A percentile compares a stretch with the other conserved stretches of the same genome.
These are phyloP conservation scores for Pygocentrus nattereri DNA, from an alignment of 2,797 vertebrate genomes.

Conservation along the genomic window DNA sequence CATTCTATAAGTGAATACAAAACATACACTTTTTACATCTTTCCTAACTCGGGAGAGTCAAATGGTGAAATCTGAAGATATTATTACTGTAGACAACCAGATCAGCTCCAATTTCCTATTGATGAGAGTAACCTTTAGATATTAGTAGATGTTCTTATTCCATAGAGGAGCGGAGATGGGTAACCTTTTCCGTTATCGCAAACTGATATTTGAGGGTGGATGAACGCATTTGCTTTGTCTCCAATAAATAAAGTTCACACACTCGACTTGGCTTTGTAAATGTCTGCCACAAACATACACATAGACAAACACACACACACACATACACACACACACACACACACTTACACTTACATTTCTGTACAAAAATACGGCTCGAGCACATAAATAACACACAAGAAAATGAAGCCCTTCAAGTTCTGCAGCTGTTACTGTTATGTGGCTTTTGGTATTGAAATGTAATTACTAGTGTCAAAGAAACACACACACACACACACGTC, in stretches of 20 bases:
- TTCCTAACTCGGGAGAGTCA: constrained; percentile 11
- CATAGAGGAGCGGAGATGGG: constrained; percentile 35
- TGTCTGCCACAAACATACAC: constrained; percentile 39
- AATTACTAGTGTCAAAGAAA: no score
- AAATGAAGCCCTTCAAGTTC: no score
- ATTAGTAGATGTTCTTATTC: constrained; percentile 46
- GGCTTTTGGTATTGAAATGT: no score
- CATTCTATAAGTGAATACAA: no score
- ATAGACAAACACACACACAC: constrained; percentile 11
- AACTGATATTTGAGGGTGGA: constrained; percentile 60
- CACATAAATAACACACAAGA: no score
- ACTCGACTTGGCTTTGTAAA: constrained; percentile 43
- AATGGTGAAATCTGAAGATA: background rate
- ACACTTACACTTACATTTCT: no score
- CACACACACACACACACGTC: no score
- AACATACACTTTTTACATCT: no score
- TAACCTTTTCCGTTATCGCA: constrained; percentile 61
- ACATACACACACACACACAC: constrained; percentile 8
- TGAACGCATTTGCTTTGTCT: constrained; percentile 55
- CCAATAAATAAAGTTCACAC: constrained; percentile 58
- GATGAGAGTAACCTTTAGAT: constrained; percentile 60
- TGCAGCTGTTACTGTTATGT: no score
- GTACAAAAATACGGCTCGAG: no score
- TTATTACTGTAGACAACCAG: constrained; percentile 41
- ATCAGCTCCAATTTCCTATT: constrained; percentile 42